Conservation (phyloP, 2,888 invertebrate genomes). For the Eupithecia pulchellata region DNA sequence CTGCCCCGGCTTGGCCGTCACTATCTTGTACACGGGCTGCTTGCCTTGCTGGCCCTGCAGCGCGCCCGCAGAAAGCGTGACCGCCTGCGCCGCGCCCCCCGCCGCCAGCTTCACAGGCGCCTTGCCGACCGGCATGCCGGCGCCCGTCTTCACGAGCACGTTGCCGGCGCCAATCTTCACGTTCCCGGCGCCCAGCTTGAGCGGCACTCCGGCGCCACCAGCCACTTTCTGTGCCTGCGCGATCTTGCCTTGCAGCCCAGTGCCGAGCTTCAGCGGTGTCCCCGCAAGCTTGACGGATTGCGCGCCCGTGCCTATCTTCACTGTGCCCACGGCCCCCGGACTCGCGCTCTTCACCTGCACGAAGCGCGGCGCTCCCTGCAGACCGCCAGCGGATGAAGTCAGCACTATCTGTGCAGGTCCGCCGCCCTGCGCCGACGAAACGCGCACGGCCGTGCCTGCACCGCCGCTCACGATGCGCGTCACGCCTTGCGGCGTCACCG, state of each 20-base stretch:
- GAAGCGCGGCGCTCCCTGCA: constrained; percentile 68
- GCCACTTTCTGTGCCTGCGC: constrained; percentile 70
- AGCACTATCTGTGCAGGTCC: constrained; percentile 71
- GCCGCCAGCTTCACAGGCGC: constrained; percentile 75
- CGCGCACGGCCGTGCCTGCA: constrained; percentile 71
- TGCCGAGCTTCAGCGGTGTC: constrained; percentile 74
- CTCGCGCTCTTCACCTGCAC: constrained; percentile 76
- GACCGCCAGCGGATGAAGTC: constrained; percentile 61
- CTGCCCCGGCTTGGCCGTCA: constrained; percentile 77
- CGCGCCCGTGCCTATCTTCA: constrained; percentile 68
- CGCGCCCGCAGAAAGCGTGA: constrained; percentile 49
- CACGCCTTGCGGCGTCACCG: constrained; percentile 76
- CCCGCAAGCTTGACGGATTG: constrained; percentile 73
- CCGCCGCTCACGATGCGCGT: constrained; percentile 78
- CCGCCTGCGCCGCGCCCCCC: constrained; percentile 48
- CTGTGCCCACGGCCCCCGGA: constrained; percentile 68
- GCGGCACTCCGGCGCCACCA: constrained; percentile 60
- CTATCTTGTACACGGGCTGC: constrained; percentile 81
- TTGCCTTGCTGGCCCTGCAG: constrained; percentile 67
- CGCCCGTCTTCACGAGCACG: constrained; percentile 76
- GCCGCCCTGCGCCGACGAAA: constrained; percentile 69
- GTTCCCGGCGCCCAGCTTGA: constrained; percentile 77
- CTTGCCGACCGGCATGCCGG: constrained; percentile 67
- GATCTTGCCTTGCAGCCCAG: constrained; percentile 74
- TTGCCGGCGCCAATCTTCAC: constrained; percentile 80